Evolutionary conservation across 1,140 invertebrate species (phyloP).

Genomic region (Nylanderia fulva): DNA sequence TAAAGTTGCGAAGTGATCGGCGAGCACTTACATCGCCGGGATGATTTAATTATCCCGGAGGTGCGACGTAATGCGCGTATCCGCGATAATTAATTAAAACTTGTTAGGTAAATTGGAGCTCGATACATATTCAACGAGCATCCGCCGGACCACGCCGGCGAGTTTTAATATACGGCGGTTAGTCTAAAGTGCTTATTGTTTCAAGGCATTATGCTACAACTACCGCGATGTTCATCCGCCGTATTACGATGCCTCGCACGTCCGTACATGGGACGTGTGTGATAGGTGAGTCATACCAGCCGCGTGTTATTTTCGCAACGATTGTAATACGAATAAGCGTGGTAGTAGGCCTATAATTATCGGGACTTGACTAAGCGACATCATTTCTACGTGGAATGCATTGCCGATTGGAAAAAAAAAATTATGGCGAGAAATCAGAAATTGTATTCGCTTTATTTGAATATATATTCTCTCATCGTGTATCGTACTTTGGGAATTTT

Average conservation of each 20-base stretch:
- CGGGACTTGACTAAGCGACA: conserved; percentile 43
- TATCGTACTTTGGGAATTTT: background rate
- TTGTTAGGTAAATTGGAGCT: conserved; percentile 53
- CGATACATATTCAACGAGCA: conserved; percentile 58
- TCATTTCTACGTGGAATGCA: conserved; percentile 7
- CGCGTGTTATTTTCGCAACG: conserved; percentile 63
- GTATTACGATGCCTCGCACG: conserved; percentile 65
- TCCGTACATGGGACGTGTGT: conserved; percentile 67
- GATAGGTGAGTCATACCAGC: conserved; percentile 69
- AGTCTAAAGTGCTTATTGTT: conserved; percentile 75
- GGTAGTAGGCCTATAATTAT: conserved; percentile 31
- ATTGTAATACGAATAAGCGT: conserved; percentile 51
- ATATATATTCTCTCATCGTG: background rate
- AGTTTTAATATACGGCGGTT: conserved; percentile 66
- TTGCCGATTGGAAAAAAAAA: background rate
- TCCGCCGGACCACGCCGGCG: conserved; percentile 53
- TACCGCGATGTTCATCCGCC: conserved; percentile 60
- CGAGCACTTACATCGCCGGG: background rate
- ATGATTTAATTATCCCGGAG: conserved; percentile 22
- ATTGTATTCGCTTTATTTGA: background rate
- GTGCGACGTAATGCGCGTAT: background rate
- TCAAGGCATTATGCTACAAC: conserved; percentile 57
- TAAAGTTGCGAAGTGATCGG: conserved; percentile 3
- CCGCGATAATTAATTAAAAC: conserved; percentile 33
- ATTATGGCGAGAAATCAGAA: background rate